Evolutionary conservation across 2,797 vertebrate species (phyloP).

Genomic region (Menidia menidia): DNA sequence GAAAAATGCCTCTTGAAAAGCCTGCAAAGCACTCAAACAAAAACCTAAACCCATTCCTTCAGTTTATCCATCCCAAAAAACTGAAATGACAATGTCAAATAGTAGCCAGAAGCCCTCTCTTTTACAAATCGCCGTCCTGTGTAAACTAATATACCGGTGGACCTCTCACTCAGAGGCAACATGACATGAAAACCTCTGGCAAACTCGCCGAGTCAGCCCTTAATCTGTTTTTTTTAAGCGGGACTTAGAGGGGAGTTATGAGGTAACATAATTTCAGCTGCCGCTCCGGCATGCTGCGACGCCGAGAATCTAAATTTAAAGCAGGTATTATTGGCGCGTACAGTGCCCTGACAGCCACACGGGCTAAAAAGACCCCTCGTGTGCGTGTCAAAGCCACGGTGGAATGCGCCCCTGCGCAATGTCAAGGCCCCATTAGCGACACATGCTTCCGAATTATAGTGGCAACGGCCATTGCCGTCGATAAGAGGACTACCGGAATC

Average conservation of each 20-base stretch:
- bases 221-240: constrained; percentile 59
- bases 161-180: constrained; percentile 58
- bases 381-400: constrained; percentile 50
- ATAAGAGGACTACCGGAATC: constrained; percentile 34
- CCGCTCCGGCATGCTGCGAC: constrained; percentile 63
- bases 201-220: constrained; percentile 69
- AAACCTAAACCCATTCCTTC: background rate
- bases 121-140: constrained; percentile 43
- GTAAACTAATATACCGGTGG: constrained; percentile 70
- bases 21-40: background rate
- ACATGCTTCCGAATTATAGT: constrained; percentile 59
- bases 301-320: constrained; percentile 82
- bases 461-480: constrained; percentile 42
- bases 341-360: constrained; percentile 66
- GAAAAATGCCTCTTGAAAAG: no score
- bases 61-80: constrained; percentile 25
- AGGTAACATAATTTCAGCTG: constrained; percentile 78
- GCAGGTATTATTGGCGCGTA: constrained; percentile 77
- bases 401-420: constrained; percentile 71
- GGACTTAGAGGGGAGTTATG: constrained; percentile 47
- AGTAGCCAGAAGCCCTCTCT: constrained; percentile 38
- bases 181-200: constrained; percentile 64
- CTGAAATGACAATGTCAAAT: constrained; percentile 35
- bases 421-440: constrained; percentile 67
- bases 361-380: constrained; percentile 59